A percentile compares a stretch with the other conserved stretches of the same genome.
phyloP scores from a whole-genome alignment of 2,797 vertebrate genomes.

The Platyrinchus mystaceus region DNA sequence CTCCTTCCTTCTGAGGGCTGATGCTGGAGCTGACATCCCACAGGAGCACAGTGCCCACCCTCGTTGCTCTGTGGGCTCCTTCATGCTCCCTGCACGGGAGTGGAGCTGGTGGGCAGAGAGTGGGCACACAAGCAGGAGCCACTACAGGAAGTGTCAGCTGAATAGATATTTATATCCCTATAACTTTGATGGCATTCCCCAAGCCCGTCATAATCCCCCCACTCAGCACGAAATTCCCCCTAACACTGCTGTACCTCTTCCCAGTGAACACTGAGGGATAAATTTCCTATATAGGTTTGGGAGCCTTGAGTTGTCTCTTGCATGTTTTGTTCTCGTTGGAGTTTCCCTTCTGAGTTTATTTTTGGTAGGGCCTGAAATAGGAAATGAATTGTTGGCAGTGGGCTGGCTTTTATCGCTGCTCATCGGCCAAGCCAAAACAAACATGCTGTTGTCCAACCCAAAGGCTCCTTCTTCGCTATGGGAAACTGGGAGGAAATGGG shows the following conservation, averaged over 20 bases:
- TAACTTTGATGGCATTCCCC: neutral
- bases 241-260: fast-evolving
- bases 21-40: neutral
- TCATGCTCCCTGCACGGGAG: neutral
- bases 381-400: neutral
- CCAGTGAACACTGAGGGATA: neutral
- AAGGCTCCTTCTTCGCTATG: neutral
- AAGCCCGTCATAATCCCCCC: neutral
- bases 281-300: neutral
- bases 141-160: neutral
- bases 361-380: slow-evolving; percentile 44
- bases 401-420: neutral
- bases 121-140: neutral
- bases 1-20: neutral
- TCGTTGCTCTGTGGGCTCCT: neutral
- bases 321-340: neutral
- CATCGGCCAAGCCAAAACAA: neutral
- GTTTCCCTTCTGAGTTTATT: slow-evolving; percentile 39
- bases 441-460: neutral
- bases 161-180: neutral
- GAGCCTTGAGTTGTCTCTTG: neutral
- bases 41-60: neutral
- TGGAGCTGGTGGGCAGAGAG: neutral
- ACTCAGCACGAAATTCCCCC: neutral
- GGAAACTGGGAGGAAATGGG: neutral